Conservation (phyloP, 2,888 invertebrate species). For the Pseudococcus longispinus region DNA sequence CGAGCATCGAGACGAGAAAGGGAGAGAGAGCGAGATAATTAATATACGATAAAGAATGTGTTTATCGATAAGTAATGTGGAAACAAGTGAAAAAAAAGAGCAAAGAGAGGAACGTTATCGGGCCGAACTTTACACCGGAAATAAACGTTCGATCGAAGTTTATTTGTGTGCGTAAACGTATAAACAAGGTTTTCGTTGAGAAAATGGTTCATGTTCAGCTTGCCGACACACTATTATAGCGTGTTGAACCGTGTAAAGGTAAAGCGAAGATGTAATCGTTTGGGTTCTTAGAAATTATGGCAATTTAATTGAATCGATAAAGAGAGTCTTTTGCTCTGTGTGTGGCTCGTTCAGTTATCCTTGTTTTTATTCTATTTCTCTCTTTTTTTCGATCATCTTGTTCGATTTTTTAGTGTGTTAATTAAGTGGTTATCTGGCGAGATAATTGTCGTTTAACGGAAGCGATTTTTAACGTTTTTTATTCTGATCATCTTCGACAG, state of each 20-base stretch:
- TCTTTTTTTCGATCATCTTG: neutral
- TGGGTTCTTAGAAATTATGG: constrained; percentile 34
- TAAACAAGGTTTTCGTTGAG: constrained; percentile 36
- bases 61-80: constrained; percentile 20
- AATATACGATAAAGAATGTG: constrained; percentile 35
- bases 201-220: constrained; percentile 39
- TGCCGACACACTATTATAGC: constrained; percentile 18
- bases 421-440: constrained; percentile 31
- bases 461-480: neutral
- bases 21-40: neutral
- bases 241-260: constrained; percentile 37
- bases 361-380: neutral
- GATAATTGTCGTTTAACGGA: constrained; percentile 30
- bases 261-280: constrained; percentile 29
- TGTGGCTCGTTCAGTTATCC: neutral
- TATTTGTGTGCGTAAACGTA: constrained; percentile 22
- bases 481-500: neutral
- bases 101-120: neutral
- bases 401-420: neutral
- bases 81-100: neutral
- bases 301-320: constrained; percentile 39
- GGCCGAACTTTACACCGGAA: constrained; percentile 24
- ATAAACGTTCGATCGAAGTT: constrained; percentile 3
- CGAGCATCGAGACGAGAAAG: neutral
- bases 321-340: neutral